These are phyloP conservation scores for Trinectes maculatus DNA, from an alignment of 2,113 vertebrate species.

Conservation along the genomic window DNA sequence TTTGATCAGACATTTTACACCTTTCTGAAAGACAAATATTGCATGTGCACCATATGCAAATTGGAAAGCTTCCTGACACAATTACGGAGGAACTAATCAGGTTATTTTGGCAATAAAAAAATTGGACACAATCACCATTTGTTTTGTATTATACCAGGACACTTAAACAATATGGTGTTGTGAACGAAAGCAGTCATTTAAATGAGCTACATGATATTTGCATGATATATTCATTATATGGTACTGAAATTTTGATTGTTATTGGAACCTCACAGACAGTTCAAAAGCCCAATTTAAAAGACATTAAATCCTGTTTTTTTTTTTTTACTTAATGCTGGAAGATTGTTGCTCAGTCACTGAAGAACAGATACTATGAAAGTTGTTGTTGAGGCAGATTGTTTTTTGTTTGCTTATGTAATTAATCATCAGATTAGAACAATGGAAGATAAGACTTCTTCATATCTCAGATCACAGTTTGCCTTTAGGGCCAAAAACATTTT, in stretches of 20 bases:
- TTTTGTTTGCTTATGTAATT: conserved; percentile 60
- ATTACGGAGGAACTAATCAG: conserved; percentile 53
- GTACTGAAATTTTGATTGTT: conserved; percentile 29
- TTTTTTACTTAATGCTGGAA: conserved; percentile 6
- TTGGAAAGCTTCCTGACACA: conserved; percentile 26
- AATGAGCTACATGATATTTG: conserved; percentile 34
- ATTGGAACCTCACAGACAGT: conserved; percentile 30
- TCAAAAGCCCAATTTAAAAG: conserved; percentile 12
- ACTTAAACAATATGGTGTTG: conserved; percentile 27
- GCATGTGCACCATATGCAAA: conserved; percentile 21
- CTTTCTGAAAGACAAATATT: conserved; percentile 13
- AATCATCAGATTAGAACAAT: conserved; percentile 64
- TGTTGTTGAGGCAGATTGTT: conserved; percentile 33
- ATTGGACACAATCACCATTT: conserved; percentile 20
- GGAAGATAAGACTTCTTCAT: conserved; percentile 51
- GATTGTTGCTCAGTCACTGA: neutral
- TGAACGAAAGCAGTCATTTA: conserved; percentile 36
- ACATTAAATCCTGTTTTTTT: conserved; percentile 10
- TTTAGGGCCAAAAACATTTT: conserved; percentile 54
- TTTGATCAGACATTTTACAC: conserved; percentile 11
- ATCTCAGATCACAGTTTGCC: conserved; percentile 62
- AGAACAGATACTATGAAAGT: conserved; percentile 7
- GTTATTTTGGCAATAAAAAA: conserved; percentile 45
- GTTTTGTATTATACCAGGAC: conserved; percentile 6
- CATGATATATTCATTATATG: conserved; percentile 45